Evolutionary conservation across 2,888 invertebrate species (phyloP).

Genomic region (Phengaris alcon): DNA sequence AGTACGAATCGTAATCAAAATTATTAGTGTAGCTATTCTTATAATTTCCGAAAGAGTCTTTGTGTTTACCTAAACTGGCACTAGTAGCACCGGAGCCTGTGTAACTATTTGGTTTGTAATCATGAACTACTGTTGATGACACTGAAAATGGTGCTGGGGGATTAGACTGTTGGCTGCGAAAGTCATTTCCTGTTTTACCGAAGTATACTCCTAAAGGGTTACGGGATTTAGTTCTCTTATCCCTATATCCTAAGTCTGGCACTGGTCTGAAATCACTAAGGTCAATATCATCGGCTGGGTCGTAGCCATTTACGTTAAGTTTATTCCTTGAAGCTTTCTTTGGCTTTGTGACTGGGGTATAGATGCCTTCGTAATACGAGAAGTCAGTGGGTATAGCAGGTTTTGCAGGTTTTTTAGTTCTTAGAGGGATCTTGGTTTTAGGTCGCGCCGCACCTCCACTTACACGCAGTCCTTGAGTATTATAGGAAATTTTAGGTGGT

Average conservation of each 20-base stretch:
- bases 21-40: conserved; percentile 59
- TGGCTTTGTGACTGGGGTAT: conserved; percentile 49
- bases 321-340: conserved; percentile 51
- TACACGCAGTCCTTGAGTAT: conserved; percentile 60
- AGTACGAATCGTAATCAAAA: conserved; percentile 61
- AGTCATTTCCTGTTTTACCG: conserved; percentile 52
- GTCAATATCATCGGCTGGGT: conserved; percentile 45
- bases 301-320: conserved; percentile 43
- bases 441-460: conserved; percentile 47
- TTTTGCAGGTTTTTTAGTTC: conserved; percentile 53
- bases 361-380: conserved; percentile 69
- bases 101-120: conserved; percentile 59
- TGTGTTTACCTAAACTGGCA: conserved; percentile 51
- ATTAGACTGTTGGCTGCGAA: conserved; percentile 51
- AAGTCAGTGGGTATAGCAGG: conserved; percentile 50
- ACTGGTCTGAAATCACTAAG: conserved; percentile 55
- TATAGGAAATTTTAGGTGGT: conserved; percentile 63
- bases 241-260: conserved; percentile 56
- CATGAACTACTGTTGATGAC: conserved; percentile 64
- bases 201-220: conserved; percentile 46
- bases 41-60: conserved; percentile 57
- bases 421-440: conserved; percentile 54
- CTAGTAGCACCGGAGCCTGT: conserved; percentile 43
- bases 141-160: conserved; percentile 59
- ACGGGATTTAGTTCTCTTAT: conserved; percentile 51